A percentile compares a stretch with the other conserved stretches of the same genome.
These are phyloP conservation scores for Polylopha cassiicola DNA, from an alignment of 2,888 invertebrate species.

Conservation along the genomic window DNA sequence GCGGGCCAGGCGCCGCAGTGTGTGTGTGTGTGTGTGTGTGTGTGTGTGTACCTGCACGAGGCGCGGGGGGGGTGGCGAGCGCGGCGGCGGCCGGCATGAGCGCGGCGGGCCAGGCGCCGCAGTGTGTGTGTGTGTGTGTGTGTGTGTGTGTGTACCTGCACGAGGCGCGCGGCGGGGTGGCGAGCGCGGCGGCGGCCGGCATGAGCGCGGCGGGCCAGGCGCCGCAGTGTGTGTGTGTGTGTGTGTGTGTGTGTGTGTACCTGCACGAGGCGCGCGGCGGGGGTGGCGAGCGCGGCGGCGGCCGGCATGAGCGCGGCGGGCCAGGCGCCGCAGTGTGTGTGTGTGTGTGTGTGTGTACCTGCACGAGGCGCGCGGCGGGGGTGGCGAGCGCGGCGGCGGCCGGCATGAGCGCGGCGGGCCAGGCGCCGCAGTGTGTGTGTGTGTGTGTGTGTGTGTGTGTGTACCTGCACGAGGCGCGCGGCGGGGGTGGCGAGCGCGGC, in stretches of 20 bases:
- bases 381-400: conserved; percentile 53
- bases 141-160: conserved; percentile 46
- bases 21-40: too few species aligned
- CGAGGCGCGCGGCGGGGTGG: conserved; percentile 51
- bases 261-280: conserved; percentile 56
- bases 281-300: conserved; percentile 53
- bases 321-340: too few species aligned
- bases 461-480: conserved; percentile 58
- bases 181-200: conserved; percentile 57
- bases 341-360: conserved; percentile 39
- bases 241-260: conserved; percentile 31
- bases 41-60: conserved; percentile 54
- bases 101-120: conserved; percentile 53
- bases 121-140: too few species aligned
- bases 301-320: conserved; percentile 57
- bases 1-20: conserved; percentile 57
- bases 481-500: conserved; percentile 56
- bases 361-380: conserved; percentile 53
- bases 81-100: conserved; percentile 62
- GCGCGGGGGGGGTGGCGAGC: conserved; percentile 46
- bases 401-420: conserved; percentile 58
- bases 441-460: neutral
- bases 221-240: too few species aligned
- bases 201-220: conserved; percentile 56
- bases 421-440: too few species aligned